Evolutionary conservation across 2,888 invertebrate species (phyloP), one percentile per base, ranked within the genome.

Genomic region (Drosophila silvestris): DNA sequence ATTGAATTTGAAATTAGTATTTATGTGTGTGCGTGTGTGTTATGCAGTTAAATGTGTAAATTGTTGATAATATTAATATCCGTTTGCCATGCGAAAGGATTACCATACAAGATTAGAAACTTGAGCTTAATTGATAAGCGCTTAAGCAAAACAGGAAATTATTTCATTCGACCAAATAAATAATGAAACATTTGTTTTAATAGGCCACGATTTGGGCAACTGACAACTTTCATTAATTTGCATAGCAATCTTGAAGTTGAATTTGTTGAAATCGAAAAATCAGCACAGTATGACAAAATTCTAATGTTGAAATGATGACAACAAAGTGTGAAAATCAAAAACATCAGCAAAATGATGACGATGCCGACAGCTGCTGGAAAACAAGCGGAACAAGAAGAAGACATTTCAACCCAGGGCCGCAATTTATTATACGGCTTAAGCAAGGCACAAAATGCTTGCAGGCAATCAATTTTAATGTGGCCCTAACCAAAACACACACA

Each of bases 401-500:
- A 65, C 78, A 81, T 81, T 82, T 66, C 44, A 66, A 26, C 57
- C 71, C 61, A 39, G 57, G 61, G 50, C 58, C 54, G 52, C 77
- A 65, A 78, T 83, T 81, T 83, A 81, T 89, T 78, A 82, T 79
- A 33, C 22, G 59, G 59, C 76, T 67, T 53, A 59, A 44, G 50
- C 73, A 51, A 56, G 39, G 64, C 75, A 63, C 68, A 26, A 74
- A 81, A 77, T 72, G 76, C 83, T 74, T 66, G 58, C 33, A 28
- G 71, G 85, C 79, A 82, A 91, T 91, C 87, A 91, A 91, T 90
- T 91, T 87, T 91, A 90, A 91, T 91, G 89, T 77, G 63, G 32
- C 74, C 70, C 65, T 35, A 54, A 76, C 60, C 68, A 44, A 59
- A 52, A 60, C 60, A 62, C 59, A 64, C 32, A 57, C 14, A n/a